These are phyloP conservation scores for Melitaea athalia DNA, from an alignment of 2,888 invertebrate genomes.

Conservation along the genomic window DNA sequence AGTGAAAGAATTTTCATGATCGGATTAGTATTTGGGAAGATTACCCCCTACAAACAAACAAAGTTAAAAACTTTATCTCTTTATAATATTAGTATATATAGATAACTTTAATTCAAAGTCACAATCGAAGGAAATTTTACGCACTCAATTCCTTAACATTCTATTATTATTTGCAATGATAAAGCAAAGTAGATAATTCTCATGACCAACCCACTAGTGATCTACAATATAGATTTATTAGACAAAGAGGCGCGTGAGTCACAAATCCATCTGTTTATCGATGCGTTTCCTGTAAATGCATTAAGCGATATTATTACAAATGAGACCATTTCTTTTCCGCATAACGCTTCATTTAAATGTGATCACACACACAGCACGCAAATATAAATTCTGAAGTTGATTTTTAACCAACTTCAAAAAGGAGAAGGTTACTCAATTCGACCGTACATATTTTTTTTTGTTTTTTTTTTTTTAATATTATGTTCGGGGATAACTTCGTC, in stretches of 20 bases:
- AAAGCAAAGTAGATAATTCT: constrained; percentile 4
- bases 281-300: constrained; percentile 50
- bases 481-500: no score
- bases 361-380: not conserved
- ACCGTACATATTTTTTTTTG: no score
- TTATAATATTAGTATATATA: no score
- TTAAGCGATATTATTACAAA: constrained; percentile 5
- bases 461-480: no score
- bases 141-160: not conserved
- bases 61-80: no score
- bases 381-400: constrained; percentile 6
- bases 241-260: constrained; percentile 52
- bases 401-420: no score
- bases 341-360: constrained; percentile 4
- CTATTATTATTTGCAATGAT: constrained; percentile 1
- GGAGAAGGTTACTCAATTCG: no score
- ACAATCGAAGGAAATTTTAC: not conserved
- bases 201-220: constrained; percentile 13
- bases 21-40: no score
- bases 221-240: constrained; percentile 30
- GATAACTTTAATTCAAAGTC: not conserved
- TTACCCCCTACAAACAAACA: no score
- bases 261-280: constrained; percentile 52
- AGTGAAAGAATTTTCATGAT: no score
- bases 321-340: constrained; percentile 9